Evolutionary conservation across 2,888 invertebrate genomes (phyloP), one percentile per base, ranked within the genome.

Genomic region (Eugnorisma glareosa): DNA sequence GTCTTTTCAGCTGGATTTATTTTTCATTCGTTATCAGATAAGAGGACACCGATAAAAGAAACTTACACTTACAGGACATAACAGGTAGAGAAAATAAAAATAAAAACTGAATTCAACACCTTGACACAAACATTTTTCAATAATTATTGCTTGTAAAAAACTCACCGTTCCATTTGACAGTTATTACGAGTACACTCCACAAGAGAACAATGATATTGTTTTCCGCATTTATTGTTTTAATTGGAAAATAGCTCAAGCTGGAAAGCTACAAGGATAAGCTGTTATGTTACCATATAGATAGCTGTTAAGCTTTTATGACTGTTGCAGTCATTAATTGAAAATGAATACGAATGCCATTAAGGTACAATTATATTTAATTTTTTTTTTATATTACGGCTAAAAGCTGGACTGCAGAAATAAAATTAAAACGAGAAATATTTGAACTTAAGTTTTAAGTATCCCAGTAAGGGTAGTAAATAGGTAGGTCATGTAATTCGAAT

Each of bases 121-220:
- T 21, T 57, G 21, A 37, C 37, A 57, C 59, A n/a, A 11, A 28
- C 13, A 51, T 67, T 40, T 18, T 24, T 11, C 40, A 43, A n/a
- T 37, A n/a, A n/a, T n/a, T n/a, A 24, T 28, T 24, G 24, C 11
- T 28, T 71, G 45, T 71, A 7, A 37, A 21, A 8, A 37, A 24
- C 35, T 35, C 57, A 35, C n/a, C n/a, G 15, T 63, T 35, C 2
- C 0, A 35, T 73, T 75, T 75, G 45, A 37, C 51, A 54, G 24
- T 21, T 37, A 54, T 64, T 54, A 64, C n/a, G n/a, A n/a, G n/a
- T n/a, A n/a, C 15, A 45, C 45, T 75, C 43, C 43, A 54, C 21
- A 37, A 11, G 4, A 13, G 35, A 37, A 37, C 64, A 28, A 64
- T 54, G 11, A 11, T 7, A 54, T 73, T 54, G 11, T 6, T 28